Percentiles rank a stretch among this genome's conserved stretches.
Evolutionary conservation across 1,140 invertebrate genomes (phyloP).

Genomic region (Berghia stephanieae): DNA sequence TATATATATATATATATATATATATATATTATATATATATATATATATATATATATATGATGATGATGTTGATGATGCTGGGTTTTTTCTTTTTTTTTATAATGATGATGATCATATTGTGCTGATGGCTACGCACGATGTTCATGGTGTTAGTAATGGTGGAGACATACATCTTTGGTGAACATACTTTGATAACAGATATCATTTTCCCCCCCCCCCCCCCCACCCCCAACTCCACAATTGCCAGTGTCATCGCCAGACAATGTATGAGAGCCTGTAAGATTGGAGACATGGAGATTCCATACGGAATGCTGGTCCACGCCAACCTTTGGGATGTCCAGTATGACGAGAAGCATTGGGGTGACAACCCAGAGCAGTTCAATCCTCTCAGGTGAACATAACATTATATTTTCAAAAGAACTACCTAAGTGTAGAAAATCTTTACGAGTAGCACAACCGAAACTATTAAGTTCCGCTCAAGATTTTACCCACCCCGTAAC

Average conservation of each 20-base stretch:
- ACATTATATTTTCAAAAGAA: not conserved
- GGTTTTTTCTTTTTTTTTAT: too few species aligned
- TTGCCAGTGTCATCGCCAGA: constrained; percentile 59
- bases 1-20: too few species aligned
- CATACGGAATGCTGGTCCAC: constrained; percentile 61
- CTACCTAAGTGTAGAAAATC: not conserved
- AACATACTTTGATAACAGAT: not conserved
- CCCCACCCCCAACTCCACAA: not conserved
- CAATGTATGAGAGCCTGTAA: constrained; percentile 58
- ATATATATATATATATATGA: too few species aligned
- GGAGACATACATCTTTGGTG: constrained; percentile 1
- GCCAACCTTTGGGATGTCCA: constrained; percentile 66
- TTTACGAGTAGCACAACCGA: too few species aligned
- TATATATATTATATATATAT: too few species aligned
- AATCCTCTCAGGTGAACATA: constrained; percentile 57
- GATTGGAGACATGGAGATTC: constrained; percentile 56
- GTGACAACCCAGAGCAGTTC: constrained; percentile 57
- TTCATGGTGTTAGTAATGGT: too few species aligned
- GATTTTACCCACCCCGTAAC: too few species aligned
- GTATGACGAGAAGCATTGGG: constrained; percentile 62
- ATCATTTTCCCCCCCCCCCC: not conserved
- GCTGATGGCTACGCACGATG: too few species aligned
- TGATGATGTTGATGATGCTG: too few species aligned
- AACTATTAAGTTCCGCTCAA: too few species aligned
- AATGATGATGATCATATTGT: too few species aligned